A percentile compares a stretch with the other conserved stretches of the same genome.
phyloP scores from a whole-genome alignment of 2,888 invertebrate genomes.

The Bombylius major region DNA sequence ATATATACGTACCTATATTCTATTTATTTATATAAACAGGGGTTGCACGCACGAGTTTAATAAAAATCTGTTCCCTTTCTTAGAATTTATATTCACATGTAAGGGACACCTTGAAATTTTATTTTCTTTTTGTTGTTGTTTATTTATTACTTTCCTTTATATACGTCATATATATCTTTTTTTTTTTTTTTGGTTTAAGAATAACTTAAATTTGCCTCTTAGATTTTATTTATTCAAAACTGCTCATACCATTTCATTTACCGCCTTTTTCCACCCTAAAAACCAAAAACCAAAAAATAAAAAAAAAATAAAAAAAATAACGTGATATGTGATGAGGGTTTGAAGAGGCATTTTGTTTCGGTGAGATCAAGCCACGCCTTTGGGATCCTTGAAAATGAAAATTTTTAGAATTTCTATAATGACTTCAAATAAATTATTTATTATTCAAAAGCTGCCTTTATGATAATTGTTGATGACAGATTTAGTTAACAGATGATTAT shows the following conservation, averaged over 20 bases:
- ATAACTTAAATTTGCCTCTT: background rate
- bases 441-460: no score
- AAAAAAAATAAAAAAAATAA: background rate
- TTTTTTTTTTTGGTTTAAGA: background rate
- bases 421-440: background rate
- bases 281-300: background rate
- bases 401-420: background rate
- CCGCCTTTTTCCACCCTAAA: background rate
- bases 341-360: constrained; percentile 15
- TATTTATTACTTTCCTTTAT: background rate
- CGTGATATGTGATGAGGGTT: constrained; percentile 11
- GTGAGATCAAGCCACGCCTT: constrained; percentile 8
- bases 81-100: background rate
- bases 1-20: background rate
- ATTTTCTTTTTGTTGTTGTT: background rate
- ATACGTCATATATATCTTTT: no score
- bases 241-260: background rate
- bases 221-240: background rate
- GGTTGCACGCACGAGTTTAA: no score
- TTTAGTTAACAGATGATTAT: no score
- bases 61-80: background rate
- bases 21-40: background rate
- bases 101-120: background rate
- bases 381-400: background rate
- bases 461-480: no score